Base-by-base conservation (phyloP, 2,113 vertebrate species). In the Hucho hucho region DNA sequence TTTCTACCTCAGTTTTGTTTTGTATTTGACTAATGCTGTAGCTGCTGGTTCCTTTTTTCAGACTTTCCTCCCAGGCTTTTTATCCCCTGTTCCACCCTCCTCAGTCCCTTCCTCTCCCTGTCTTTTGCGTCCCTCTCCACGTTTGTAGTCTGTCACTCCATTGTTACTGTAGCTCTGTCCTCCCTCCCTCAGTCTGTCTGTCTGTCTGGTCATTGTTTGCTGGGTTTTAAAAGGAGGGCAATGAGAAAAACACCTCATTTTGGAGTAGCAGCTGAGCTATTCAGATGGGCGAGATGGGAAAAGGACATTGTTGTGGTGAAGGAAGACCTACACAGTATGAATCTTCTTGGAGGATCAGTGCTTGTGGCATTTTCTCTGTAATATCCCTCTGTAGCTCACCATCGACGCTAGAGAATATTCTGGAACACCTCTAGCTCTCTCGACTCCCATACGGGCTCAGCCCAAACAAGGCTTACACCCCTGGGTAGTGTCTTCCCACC, bases 151-250 rank as follows among this genome's bases (percentile, higher is more conserved):
- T 65, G n/a, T 74, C 22, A 7, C 72, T 32, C 16, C 13, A 18
- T 32, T 11, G 49, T 64, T 37, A 4, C 72, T 47, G 32, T 47
- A 1, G 2, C 58, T 63, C 18, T 32, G 16, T 18, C 26, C 56
- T 7, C 70, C 58, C n/a, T 26, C 29, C 63, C 63, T 67, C 29
- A 11, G 1, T 11, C 22, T 20, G 2, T 11, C 73, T 20, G 2
- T 11, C 73, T 43, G 18, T 69, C 74, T 69, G 20, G 25, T 66
- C 49, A 1, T 47, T 76, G 69, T 37, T 37, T 68, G 47, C 76
- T 68, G 64, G 14, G 71, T 43, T 64, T 56, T 20, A 29, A 58
- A 59, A 59, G 49, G 49, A 28, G 49, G 69, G 25, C 26, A 71
- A 24, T 7, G 25, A 71, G 25, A 20, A 58, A 49, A 16, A 49